These are phyloP conservation scores for Vanacampus margaritifer DNA, from an alignment of 2,113 vertebrate species.

Conservation along the genomic window DNA sequence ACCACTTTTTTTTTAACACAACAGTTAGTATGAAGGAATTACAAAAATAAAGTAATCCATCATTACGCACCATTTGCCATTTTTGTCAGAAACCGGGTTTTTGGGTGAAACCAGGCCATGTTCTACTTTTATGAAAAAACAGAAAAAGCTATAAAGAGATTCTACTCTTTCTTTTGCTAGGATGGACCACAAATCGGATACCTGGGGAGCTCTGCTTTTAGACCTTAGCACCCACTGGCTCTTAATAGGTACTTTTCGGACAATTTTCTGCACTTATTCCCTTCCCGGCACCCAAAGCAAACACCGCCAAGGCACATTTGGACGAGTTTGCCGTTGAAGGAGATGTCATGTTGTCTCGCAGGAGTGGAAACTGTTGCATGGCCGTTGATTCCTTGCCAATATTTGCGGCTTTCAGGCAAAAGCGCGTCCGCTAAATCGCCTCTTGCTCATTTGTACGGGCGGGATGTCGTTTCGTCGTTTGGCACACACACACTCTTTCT, in stretches of 20 bases:
- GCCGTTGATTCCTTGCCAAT: background rate
- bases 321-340: background rate
- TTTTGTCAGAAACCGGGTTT: too few species aligned
- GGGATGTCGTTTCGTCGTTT: slow-evolving; percentile 26
- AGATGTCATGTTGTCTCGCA: background rate
- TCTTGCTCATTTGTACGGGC: slow-evolving; percentile 53
- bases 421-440: slow-evolving; percentile 28
- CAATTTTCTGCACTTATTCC: background rate
- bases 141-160: too few species aligned
- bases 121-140: too few species aligned
- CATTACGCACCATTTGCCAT: too few species aligned
- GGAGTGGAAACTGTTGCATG: background rate
- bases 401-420: background rate
- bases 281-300: background rate
- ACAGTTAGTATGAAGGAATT: too few species aligned
- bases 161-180: too few species aligned
- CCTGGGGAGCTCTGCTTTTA: too few species aligned
- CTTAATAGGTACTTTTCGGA: background rate
- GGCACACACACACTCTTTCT: slow-evolving; percentile 9
- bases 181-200: too few species aligned
- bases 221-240: background rate
- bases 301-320: background rate
- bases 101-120: too few species aligned
- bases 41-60: too few species aligned
- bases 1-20: too few species aligned